A percentile compares a stretch with the other conserved stretches of the same genome.
Conservation (phyloP, 1,140 invertebrate species). For the Galleria mellonella region DNA sequence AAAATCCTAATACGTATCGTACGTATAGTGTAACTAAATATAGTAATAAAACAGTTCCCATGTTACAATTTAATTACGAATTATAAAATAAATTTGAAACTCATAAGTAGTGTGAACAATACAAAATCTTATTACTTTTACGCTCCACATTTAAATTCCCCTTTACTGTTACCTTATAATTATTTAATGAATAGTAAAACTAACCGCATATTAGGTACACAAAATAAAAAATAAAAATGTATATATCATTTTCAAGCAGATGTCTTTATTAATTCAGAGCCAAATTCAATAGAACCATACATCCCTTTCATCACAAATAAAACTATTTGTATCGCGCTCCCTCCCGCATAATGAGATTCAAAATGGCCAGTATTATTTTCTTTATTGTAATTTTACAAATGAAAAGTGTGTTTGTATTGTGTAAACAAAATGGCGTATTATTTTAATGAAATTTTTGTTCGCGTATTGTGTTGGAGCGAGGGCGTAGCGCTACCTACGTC, state of each 20-base stretch:
- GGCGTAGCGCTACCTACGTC: slow-evolving; percentile 20
- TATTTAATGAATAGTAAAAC: no score
- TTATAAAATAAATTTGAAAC: no score
- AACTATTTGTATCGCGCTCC: slow-evolving; percentile 23
- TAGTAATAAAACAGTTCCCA: no score
- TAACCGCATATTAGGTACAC: not conserved
- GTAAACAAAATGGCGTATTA: slow-evolving; percentile 33
- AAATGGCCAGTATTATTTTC: slow-evolving; percentile 35
- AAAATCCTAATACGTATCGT: no score
- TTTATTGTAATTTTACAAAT: slow-evolving; percentile 20
- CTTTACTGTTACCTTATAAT: no score
- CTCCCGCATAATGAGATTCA: slow-evolving; percentile 32
- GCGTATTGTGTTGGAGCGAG: slow-evolving; percentile 2
- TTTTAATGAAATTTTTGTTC: slow-evolving; percentile 36
- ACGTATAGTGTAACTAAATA: no score
- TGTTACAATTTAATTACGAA: no score
- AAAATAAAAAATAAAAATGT: slow-evolving; percentile 4
- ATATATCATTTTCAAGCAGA: slow-evolving; percentile 26
- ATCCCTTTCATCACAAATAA: slow-evolving; percentile 14
- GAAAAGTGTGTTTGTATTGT: slow-evolving; percentile 31
- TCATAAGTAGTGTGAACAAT: no score
- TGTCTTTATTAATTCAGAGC: slow-evolving; percentile 23
- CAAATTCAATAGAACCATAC: slow-evolving; percentile 10
- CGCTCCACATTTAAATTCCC: no score
- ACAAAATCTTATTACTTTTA: no score